These are phyloP conservation scores for Tetrax tetrax DNA, from an alignment of 2,113 vertebrate species.

Conservation along the genomic window DNA sequence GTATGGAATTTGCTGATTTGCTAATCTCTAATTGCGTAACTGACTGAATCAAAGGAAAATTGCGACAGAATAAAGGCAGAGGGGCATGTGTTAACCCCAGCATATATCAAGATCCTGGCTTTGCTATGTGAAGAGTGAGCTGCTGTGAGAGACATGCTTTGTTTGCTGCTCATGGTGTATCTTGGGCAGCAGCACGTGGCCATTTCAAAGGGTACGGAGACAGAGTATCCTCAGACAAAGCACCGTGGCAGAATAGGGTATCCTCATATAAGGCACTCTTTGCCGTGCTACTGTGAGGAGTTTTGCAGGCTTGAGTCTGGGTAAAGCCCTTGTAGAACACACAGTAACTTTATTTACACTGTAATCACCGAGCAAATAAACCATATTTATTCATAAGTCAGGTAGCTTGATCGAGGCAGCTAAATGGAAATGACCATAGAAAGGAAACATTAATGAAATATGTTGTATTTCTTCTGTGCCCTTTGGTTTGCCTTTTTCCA, in stretches of 20 bases:
- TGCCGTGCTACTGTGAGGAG: not conserved
- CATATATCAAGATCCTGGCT: not conserved
- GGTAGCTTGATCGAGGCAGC: not conserved
- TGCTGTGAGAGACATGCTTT: rapidly evolving
- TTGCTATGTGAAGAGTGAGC: rapidly evolving
- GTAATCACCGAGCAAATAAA: not conserved
- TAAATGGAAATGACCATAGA: not conserved
- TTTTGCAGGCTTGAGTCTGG: not conserved
- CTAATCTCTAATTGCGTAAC: not conserved
- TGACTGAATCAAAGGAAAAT: not conserved
- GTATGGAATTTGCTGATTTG: not conserved
- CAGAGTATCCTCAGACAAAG: not conserved
- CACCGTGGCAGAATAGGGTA: not conserved
- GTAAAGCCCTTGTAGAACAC: not conserved
- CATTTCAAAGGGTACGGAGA: not conserved
- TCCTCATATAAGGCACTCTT: not conserved
- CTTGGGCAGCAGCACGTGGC: not conserved
- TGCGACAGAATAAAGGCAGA: not conserved
- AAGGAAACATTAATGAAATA: not conserved
- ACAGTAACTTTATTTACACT: not conserved
- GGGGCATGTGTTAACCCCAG: rapidly evolving
- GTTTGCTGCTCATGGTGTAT: not conserved
- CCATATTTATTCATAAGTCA: not conserved
- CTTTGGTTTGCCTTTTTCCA: not conserved
- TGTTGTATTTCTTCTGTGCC: not conserved